Base-by-base conservation (phyloP, 2,797 vertebrate genomes). In the Phoxinus dragarum region DNA sequence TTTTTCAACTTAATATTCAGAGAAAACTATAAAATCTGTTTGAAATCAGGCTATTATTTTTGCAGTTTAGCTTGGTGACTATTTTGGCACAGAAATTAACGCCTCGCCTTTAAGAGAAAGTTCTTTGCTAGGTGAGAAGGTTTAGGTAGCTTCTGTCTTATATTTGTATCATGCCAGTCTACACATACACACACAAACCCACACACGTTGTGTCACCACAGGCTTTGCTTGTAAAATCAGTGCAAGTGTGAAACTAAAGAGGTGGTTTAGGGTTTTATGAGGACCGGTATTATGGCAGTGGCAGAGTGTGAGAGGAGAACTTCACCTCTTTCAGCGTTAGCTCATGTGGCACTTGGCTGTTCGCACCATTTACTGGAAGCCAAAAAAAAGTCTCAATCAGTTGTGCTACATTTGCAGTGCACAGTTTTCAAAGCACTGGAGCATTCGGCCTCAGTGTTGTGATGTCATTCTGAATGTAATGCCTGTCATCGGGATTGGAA, bases 241-340 rank as follows among this genome's bases (percentile, higher is more conserved):
- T 23, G 90, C 85, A 49, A 90, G 91, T 87, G 90, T 93, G 92
- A 93, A 94, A 94, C 92, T 89, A 93, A 95, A 94, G 93, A 90
- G 92, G 91, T 87, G 81, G 90, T 91, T 90, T 91, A 88, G 92
- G 92, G 82, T 92, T 95, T 95, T 95, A 95, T 74, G 88, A 93
- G 92, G 86, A 89, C 89, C 56, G 61, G 54, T 56, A 31, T 78
- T 85, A 56, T 78, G 69, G 47, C 83, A 77, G 71, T 42, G 40
- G 68, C n/a, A 17, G 61, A 61, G 85, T 79, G 87, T 88, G 75
- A 88, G 79, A 75, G 67, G 71, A 84, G 59, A 85, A 86, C 85
- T 84, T 87, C 82, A 88, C 82, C 86, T 79, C 44, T 44, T 76
- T 89, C 66, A 19, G 83, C 44, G 8, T 84, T 84, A 34, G 84